These are phyloP conservation scores for Phaethornis superciliosus DNA, from an alignment of 2,113 vertebrate species.

Conservation along the genomic window DNA sequence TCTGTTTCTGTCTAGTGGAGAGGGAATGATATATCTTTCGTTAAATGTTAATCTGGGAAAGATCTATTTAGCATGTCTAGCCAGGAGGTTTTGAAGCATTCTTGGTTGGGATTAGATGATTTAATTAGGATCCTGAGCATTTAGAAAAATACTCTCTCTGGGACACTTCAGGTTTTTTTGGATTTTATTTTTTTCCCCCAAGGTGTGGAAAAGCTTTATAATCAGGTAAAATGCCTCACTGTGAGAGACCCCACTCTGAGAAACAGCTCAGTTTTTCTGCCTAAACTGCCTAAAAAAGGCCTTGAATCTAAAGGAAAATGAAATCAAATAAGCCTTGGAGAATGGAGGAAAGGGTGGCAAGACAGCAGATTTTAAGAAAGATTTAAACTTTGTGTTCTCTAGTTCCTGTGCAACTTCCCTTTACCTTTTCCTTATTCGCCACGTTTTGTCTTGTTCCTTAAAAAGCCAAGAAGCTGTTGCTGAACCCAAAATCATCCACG, in stretches of 20 bases:
- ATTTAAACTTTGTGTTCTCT: background rate
- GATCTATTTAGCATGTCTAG: slow-evolving; percentile 51
- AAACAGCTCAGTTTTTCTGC: background rate
- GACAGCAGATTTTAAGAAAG: background rate
- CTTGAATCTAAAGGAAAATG: background rate
- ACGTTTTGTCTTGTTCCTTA: background rate
- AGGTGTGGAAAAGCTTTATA: background rate
- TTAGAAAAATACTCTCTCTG: slow-evolving; percentile 45
- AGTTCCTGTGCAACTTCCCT: background rate
- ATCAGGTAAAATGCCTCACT: slow-evolving; percentile 5
- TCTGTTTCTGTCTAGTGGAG: background rate
- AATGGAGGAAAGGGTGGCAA: background rate
- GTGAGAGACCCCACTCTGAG: background rate
- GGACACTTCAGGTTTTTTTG: background rate
- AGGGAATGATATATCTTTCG: slow-evolving; percentile 32
- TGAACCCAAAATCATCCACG: background rate
- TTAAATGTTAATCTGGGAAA: slow-evolving; percentile 48
- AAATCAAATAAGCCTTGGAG: background rate
- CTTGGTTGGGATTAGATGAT: slow-evolving; percentile 38
- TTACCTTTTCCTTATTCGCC: background rate
- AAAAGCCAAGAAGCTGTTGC: background rate
- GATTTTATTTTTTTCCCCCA: background rate
- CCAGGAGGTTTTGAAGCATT: slow-evolving; percentile 39
- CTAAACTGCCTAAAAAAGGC: background rate
- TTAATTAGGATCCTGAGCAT: slow-evolving; percentile 49